Conservation (phyloP, 2,797 vertebrate genomes). For the Cuniculus paca region DNA sequence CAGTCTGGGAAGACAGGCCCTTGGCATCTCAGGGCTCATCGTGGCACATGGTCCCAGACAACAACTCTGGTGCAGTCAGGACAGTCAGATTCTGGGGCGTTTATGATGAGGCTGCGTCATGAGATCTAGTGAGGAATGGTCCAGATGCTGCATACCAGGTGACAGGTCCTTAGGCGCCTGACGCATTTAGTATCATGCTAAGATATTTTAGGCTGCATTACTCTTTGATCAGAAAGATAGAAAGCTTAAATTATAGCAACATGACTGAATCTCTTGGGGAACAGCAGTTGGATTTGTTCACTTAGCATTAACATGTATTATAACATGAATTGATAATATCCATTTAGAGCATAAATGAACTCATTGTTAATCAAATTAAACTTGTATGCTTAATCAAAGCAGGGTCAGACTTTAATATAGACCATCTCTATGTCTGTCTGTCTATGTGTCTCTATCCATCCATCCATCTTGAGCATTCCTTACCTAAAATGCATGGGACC, state of each 20-base stretch:
- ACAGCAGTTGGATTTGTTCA: neutral
- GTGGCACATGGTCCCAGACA: neutral
- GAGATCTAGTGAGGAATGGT: neutral
- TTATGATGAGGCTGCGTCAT: neutral
- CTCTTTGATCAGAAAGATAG: neutral
- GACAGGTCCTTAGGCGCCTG: neutral
- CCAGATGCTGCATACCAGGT: neutral
- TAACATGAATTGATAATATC: neutral
- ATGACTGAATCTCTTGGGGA: neutral
- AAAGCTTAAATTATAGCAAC: neutral
- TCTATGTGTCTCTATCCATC: neutral
- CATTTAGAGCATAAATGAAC: neutral
- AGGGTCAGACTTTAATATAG: constrained; percentile 12
- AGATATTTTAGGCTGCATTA: constrained; percentile 6
- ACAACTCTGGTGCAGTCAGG: neutral
- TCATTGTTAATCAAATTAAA: neutral
- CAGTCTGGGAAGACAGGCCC: neutral
- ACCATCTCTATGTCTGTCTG: neutral
- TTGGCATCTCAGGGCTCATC: neutral
- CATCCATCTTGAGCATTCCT: neutral
- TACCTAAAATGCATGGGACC: neutral
- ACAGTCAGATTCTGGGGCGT: neutral
- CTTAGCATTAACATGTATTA: neutral
- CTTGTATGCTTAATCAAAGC: constrained; percentile 32
- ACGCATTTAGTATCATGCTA: neutral